phyloP scores from a whole-genome alignment of 2,797 vertebrate genomes.

The Todus mexicanus region DNA sequence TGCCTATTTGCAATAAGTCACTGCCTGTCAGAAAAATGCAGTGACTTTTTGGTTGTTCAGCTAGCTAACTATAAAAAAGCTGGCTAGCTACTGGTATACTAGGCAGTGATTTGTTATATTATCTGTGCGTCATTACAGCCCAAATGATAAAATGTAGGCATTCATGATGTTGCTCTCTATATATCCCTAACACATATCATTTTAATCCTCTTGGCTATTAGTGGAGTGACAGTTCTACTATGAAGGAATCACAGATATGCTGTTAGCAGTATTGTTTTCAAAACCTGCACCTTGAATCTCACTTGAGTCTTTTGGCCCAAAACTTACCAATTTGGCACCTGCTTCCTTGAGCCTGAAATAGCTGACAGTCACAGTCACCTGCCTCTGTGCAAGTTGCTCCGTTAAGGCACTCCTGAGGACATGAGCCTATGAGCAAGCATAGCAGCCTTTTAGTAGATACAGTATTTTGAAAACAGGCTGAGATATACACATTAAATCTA shows the following conservation, averaged over 20 bases:
- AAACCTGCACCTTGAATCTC: neutral
- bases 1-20: neutral
- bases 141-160: neutral
- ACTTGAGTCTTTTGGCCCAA: neutral
- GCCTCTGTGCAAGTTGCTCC: constrained; percentile 92
- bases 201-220: neutral
- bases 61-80: neutral
- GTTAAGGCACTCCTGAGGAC: constrained; percentile 90
- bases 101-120: neutral
- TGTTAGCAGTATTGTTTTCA: neutral
- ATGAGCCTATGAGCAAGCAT: constrained; percentile 81
- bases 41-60: neutral
- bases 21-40: neutral
- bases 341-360: constrained; percentile 93
- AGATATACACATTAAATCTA: neutral
- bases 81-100: neutral
- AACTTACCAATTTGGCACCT: constrained; percentile 97
- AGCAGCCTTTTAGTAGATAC: neutral
- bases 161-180: neutral
- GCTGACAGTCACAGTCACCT: constrained; percentile 93
- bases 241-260: neutral
- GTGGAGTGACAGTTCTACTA: neutral
- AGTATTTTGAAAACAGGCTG: constrained; percentile 9
- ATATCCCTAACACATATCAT: neutral
- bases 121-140: neutral